Evolutionary conservation across 2,797 vertebrate genomes (phyloP).

Genomic region (Adelosebastes latens): DNA sequence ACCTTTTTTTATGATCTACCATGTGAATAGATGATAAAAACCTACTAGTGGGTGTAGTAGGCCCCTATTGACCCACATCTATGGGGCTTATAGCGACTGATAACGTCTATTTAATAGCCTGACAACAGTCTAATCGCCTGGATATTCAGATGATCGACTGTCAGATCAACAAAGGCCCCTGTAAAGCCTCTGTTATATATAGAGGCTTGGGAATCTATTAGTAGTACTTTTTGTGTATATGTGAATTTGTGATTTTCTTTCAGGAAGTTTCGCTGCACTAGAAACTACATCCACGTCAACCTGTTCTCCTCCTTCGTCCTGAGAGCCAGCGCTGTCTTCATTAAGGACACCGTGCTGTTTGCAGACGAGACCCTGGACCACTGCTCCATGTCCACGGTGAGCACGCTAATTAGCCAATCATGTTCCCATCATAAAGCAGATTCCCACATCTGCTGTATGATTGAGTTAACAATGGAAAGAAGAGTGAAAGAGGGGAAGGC

Average conservation of each 20-base stretch:
- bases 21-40: no score
- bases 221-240: background rate
- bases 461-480: conserved; percentile 22
- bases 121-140: no score
- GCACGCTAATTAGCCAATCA: background rate
- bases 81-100: no score
- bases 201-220: background rate
- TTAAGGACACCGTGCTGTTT: conserved; percentile 90
- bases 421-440: background rate
- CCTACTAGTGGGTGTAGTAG: no score
- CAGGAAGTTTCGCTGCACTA: conserved; percentile 92
- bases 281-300: conserved; percentile 95
- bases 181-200: background rate
- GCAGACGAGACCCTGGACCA: conserved; percentile 90
- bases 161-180: background rate
- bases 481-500: background rate
- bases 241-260: background rate
- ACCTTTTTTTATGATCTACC: no score
- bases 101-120: no score
- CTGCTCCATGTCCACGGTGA: conserved; percentile 90
- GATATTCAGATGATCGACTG: background rate
- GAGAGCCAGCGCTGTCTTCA: conserved; percentile 89
- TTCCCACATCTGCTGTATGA: conserved; percentile 14
- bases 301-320: conserved; percentile 91
- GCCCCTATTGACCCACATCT: no score